These are phyloP conservation scores for Mormyrus hasselquistii DNA, from an alignment of 2,797 vertebrate species.

Conservation along the genomic window DNA sequence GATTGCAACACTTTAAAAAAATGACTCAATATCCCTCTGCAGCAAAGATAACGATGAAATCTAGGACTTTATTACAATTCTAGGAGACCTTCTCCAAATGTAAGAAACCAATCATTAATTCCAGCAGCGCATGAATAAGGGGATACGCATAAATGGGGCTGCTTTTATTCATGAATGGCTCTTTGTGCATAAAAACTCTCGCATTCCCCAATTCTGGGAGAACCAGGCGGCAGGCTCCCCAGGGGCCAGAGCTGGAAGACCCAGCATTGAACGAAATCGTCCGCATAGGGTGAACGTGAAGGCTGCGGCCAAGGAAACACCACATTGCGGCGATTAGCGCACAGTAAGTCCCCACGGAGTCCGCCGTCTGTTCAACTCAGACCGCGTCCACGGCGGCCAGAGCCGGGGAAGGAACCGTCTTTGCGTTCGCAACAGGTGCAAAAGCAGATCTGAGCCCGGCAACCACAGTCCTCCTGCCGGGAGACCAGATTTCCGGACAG, in stretches of 20 bases:
- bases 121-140: constrained; percentile 14
- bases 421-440: constrained; percentile 76
- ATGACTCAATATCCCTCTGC: not conserved
- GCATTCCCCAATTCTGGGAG: constrained; percentile 5
- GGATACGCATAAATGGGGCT: constrained; percentile 6
- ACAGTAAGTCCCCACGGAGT: not conserved
- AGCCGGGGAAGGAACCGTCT: constrained; percentile 53
- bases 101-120: constrained; percentile 19
- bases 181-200: constrained; percentile 15
- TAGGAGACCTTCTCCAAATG: not conserved
- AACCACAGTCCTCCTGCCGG: constrained; percentile 42
- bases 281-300: not conserved
- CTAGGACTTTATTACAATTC: not conserved
- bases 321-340: not conserved
- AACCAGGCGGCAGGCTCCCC: not conserved
- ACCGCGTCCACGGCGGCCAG: not conserved
- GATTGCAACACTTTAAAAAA: not conserved
- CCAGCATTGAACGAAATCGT: not conserved
- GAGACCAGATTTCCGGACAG: constrained; percentile 56
- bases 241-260: not conserved
- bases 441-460: constrained; percentile 54
- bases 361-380: not conserved
- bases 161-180: constrained; percentile 21
- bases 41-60: not conserved
- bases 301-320: not conserved